Conservation (phyloP, 2,888 invertebrate genomes). For the Eretmocerus hayati region DNA sequence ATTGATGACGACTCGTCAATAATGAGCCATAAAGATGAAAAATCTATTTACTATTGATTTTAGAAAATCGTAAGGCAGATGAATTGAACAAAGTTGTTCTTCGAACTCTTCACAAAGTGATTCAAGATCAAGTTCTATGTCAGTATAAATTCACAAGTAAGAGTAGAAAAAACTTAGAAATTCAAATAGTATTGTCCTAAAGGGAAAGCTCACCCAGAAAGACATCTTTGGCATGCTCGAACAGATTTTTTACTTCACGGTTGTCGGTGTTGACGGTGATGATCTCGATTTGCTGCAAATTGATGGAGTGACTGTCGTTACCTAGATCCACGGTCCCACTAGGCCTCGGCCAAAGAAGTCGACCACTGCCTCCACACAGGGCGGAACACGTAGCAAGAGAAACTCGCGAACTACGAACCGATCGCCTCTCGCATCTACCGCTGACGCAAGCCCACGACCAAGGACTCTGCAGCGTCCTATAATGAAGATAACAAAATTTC, state of each 20-base stretch:
- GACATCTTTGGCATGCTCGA: conserved; percentile 43
- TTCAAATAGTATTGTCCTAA: too few relatives aligned
- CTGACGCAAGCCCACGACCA: conserved; percentile 74
- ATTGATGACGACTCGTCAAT: too few relatives aligned
- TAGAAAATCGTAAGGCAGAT: too few relatives aligned
- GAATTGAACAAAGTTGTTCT: too few relatives aligned
- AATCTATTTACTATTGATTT: too few relatives aligned
- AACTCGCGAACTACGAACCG: conserved; percentile 59
- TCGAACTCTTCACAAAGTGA: too few relatives aligned
- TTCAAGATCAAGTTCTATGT: too few relatives aligned
- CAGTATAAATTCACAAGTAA: too few relatives aligned
- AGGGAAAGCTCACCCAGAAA: conserved; percentile 35
- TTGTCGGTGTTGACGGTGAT: conserved; percentile 36
- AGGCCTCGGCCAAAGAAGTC: conserved; percentile 72
- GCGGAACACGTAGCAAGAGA: conserved; percentile 71
- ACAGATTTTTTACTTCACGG: conserved; percentile 36
- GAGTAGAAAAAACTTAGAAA: too few relatives aligned
- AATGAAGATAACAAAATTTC: too few relatives aligned
- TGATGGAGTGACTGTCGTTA: conserved; percentile 57
- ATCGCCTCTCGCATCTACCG: conserved; percentile 60
- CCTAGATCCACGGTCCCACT: conserved; percentile 64
- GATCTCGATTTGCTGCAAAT: conserved; percentile 49
- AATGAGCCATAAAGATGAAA: too few relatives aligned
- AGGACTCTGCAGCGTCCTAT: conserved; percentile 46
- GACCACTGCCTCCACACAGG: conserved; percentile 63